Base-by-base conservation (phyloP, 2,113 vertebrate species). In the Salvelinus alpinus region DNA sequence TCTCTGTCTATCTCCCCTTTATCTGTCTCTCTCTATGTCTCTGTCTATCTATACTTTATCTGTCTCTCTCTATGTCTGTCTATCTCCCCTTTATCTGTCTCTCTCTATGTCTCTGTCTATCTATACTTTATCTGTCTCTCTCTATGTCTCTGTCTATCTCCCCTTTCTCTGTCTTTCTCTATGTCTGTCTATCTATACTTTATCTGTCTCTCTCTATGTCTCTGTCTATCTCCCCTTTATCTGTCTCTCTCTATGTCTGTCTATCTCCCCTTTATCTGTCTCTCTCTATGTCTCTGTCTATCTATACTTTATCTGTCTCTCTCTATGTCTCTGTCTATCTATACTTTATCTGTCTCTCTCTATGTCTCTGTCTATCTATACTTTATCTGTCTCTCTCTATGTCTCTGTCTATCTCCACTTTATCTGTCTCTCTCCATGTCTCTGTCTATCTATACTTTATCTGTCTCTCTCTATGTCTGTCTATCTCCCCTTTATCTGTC, bases 351-450 rank as follows among this genome's bases (percentile, higher is more conserved):
- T n/a, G 31, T 24, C 48, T 29, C 77, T 64, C 48, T 74, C 57
- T 29, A 24, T 24, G 24, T 24, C 27, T 29, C 27, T 29, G 27
- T 29, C 9, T 14, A 48, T 74, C 24, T 78, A 62, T 60, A 22
- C 80, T 64, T 72, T 72, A 70, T 31, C 25, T 76, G 24, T 3
- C 73, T 74, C 69, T 68, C 79, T 78, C 60, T n/a, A 16, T 5
- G 13, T 74, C 34, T 65, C 34, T 65, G 18, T 31, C 59, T 65
- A 6, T 69, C 73, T 64, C 74, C 11, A 2, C 27, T 29, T 4
- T 29, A 29, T 29, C 27, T 29, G 27, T 29, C 27, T 29, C 27
- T 24, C 24, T 29, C 27, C 3, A 29, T 29, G 3, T 29, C 3
- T 29, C 24, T 24, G 3, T 29, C 27, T 24, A 24, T 24, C 24